A percentile compares a stretch with the other conserved stretches of the same genome.
phyloP scores from a whole-genome alignment of 2,888 invertebrate species.

The Cephus pulcher region DNA sequence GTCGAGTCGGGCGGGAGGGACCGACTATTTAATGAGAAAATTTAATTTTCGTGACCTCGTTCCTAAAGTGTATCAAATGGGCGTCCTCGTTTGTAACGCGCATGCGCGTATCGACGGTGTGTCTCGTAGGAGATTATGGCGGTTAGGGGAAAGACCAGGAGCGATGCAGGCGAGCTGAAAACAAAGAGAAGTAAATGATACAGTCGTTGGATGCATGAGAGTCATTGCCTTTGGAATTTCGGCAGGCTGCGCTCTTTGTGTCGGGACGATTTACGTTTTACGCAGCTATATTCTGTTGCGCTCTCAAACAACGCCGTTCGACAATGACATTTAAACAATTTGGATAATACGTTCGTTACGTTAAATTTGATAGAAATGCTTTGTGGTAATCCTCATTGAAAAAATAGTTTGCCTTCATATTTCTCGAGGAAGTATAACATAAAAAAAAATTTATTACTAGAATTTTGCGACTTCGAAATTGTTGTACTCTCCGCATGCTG shows the following conservation, averaged over 20 bases:
- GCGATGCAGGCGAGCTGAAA: neutral
- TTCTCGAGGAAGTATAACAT: neutral
- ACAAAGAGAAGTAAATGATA: neutral
- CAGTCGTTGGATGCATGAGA: neutral
- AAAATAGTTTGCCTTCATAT: too few species aligned
- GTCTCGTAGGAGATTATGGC: neutral
- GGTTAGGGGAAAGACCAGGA: neutral
- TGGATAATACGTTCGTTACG: neutral
- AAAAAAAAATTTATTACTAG: neutral
- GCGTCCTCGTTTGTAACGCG: conserved; percentile 59
- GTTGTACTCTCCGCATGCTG: neutral
- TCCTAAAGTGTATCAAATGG: conserved; percentile 51
- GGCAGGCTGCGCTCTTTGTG: neutral
- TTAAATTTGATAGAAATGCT: neutral
- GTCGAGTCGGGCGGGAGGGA: neutral
- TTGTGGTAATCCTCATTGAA: too few species aligned
- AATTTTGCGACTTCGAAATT: neutral
- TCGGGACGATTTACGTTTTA: neutral
- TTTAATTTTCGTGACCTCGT: conserved; percentile 65
- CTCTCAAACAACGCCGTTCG: neutral
- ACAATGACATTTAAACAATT: neutral
- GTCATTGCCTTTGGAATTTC: neutral
- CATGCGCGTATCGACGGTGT: conserved; percentile 37
- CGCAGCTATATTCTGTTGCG: neutral
- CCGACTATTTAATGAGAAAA: conserved; percentile 57